These are phyloP conservation scores for Heterodera carotae DNA, from an alignment of 1,140 invertebrate species.

Conservation along the genomic window DNA sequence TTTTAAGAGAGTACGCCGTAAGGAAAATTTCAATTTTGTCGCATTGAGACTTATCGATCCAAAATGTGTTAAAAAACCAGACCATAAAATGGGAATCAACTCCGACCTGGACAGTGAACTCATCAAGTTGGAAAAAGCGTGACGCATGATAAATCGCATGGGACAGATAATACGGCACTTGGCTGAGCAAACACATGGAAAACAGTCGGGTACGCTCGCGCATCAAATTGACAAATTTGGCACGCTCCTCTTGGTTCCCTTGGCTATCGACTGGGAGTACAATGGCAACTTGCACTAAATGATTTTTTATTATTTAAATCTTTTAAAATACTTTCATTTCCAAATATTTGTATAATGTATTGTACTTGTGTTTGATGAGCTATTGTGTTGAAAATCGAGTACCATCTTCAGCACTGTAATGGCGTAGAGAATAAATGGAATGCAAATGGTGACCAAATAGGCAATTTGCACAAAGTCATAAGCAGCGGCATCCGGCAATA, in stretches of 20 bases:
- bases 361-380: neutral
- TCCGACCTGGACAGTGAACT: neutral
- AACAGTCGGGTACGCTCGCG: slow-evolving; percentile 3
- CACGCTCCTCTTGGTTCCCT: neutral
- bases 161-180: slow-evolving; percentile 15
- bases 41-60: no score
- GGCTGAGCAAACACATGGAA: slow-evolving; percentile 17
- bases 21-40: no score
- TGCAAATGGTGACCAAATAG: slow-evolving; percentile 8
- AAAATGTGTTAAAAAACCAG: no score
- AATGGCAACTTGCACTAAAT: neutral
- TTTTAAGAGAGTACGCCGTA: no score
- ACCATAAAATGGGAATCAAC: no score
- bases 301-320: neutral
- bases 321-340: neutral
- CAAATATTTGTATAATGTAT: no score
- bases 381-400: neutral
- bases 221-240: slow-evolving; percentile 13
- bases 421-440: slow-evolving; percentile 5
- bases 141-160: neutral
- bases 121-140: neutral
- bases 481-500: neutral
- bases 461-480: neutral
- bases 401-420: slow-evolving; percentile 6
- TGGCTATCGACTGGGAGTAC: neutral